Percentiles rank a stretch among this genome's conserved stretches.
phyloP scores from a whole-genome alignment of 2,888 invertebrate species.

The Automeris io region DNA sequence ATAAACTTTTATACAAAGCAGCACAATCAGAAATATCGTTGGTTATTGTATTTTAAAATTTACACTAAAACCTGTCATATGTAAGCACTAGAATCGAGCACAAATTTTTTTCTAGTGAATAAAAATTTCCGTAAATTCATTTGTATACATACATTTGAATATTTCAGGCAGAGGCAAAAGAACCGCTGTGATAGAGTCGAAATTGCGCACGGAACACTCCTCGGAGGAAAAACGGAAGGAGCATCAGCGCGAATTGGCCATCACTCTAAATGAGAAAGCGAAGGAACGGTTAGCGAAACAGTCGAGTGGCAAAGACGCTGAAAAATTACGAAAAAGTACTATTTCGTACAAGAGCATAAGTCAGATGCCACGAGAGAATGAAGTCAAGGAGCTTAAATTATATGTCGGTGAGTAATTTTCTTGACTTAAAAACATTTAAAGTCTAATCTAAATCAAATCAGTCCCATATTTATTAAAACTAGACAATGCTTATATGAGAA shows the following conservation, averaged over 20 bases:
- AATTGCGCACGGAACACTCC: constrained; percentile 94
- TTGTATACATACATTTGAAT: constrained; percentile 12
- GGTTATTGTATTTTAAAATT: too few relatives aligned
- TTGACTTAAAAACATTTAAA: too few relatives aligned
- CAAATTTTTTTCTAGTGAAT: too few relatives aligned
- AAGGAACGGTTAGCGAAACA: constrained; percentile 94
- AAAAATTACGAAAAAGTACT: constrained; percentile 94
- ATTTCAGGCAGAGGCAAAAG: constrained; percentile 83
- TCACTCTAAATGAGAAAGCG: constrained; percentile 93
- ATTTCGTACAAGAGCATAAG: constrained; percentile 95
- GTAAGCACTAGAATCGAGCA: too few relatives aligned
- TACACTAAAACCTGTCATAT: too few relatives aligned
- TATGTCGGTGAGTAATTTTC: constrained; percentile 91
- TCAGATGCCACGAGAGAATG: constrained; percentile 95
- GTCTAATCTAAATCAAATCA: too few relatives aligned
- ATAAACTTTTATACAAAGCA: too few relatives aligned
- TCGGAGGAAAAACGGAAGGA: constrained; percentile 98
- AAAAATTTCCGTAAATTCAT: constrained; percentile 5
- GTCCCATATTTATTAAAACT: too few relatives aligned
- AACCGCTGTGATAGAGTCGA: constrained; percentile 94
- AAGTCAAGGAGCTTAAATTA: constrained; percentile 94
- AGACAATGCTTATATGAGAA: too few relatives aligned
- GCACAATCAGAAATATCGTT: too few relatives aligned
- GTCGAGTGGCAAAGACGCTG: constrained; percentile 88
- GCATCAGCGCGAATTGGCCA: constrained; percentile 96